Evolutionary conservation across 2,113 vertebrate species (phyloP).

Genomic region (Ornithorhynchus anatinus): DNA sequence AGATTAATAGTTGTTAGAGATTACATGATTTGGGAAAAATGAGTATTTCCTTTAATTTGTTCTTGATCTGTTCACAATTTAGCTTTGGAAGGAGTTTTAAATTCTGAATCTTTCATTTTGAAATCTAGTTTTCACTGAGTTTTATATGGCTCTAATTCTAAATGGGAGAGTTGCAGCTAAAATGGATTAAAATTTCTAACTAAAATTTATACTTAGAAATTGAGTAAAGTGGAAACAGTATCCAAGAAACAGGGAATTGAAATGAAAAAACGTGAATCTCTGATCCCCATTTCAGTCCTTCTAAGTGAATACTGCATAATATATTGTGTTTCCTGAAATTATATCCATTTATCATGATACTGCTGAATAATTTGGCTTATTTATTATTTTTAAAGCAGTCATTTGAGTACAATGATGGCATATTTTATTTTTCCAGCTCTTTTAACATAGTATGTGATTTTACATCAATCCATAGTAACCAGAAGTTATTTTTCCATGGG

Average conservation of each 20-base stretch:
- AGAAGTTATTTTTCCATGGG: slow-evolving; percentile 36
- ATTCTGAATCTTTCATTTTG: too few species aligned
- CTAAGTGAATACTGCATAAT: slow-evolving; percentile 5
- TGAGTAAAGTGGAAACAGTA: background rate
- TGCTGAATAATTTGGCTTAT: slow-evolving; percentile 2
- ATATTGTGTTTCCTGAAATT: background rate
- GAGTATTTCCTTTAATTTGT: too few species aligned
- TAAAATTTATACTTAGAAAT: background rate
- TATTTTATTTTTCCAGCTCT: slow-evolving; percentile 32
- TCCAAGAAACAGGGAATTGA: background rate
- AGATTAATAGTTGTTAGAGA: too few species aligned
- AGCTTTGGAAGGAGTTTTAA: too few species aligned
- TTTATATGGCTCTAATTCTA: background rate
- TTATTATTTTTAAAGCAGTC: slow-evolving; percentile 42
- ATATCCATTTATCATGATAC: background rate
- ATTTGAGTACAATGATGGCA: slow-evolving; percentile 13
- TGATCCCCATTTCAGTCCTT: slow-evolving; percentile 11
- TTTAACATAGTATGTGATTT: slow-evolving; percentile 23
- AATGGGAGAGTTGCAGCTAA: background rate
- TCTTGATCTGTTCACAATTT: too few species aligned
- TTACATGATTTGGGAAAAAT: too few species aligned
- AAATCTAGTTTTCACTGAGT: too few species aligned
- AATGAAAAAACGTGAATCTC: background rate
- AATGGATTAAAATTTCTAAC: background rate
- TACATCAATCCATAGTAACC: slow-evolving; percentile 27